Conservation (phyloP, 2,113 vertebrate species). For the Poeciliopsis occidentalis region DNA sequence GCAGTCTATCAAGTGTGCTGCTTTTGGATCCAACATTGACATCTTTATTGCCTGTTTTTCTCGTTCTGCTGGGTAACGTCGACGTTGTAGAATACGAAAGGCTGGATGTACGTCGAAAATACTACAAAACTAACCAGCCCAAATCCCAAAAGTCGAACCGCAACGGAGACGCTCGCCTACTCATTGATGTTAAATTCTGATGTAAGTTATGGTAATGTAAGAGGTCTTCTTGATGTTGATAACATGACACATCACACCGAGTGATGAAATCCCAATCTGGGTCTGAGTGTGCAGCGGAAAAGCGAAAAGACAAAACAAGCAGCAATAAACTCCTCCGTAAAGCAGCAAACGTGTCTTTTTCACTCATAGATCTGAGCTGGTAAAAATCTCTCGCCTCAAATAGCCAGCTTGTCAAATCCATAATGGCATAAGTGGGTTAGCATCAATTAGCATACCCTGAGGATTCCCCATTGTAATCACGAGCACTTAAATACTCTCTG, state of each 20-base stretch:
- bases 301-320: background rate
- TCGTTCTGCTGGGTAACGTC: background rate
- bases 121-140: constrained; percentile 2
- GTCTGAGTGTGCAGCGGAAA: background rate
- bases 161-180: background rate
- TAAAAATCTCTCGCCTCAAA: constrained; percentile 27
- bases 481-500: constrained; percentile 52
- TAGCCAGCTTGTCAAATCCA: constrained; percentile 49
- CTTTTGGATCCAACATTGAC: background rate
- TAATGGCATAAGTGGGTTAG: constrained; percentile 63
- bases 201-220: constrained; percentile 41
- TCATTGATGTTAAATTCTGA: constrained; percentile 37
- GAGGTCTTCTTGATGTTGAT: constrained; percentile 17
- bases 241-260: constrained; percentile 37
- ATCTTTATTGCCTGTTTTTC: constrained; percentile 1
- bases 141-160: background rate
- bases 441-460: constrained; percentile 51
- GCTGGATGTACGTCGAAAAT: background rate
- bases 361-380: constrained; percentile 21
- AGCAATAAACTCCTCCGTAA: background rate
- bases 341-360: background rate
- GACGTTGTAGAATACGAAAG: background rate
- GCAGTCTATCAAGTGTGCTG: background rate
- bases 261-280: constrained; percentile 35
- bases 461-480: constrained; percentile 48